phyloP scores from a whole-genome alignment of 2,888 invertebrate genomes.

The Stegophylla sp. region DNA sequence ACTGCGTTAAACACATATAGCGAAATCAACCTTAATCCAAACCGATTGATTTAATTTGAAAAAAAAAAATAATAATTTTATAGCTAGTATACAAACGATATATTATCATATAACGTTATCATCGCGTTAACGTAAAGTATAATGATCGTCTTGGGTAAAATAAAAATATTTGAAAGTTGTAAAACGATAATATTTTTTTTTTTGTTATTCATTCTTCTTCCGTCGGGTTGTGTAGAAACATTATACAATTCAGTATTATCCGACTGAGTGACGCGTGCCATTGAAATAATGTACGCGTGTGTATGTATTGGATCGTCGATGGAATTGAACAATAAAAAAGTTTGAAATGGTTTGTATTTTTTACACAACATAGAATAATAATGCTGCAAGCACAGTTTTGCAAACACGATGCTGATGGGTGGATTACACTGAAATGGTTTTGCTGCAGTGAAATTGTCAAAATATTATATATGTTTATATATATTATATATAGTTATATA shows the following conservation, averaged over 20 bases:
- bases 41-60: neutral
- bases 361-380: neutral
- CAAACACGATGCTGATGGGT: neutral
- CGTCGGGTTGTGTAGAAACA: neutral
- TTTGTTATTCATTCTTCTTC: neutral
- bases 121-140: neutral
- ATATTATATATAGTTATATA: too few species aligned
- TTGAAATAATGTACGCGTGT: neutral
- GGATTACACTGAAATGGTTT: neutral
- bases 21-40: neutral
- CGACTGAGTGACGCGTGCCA: neutral
- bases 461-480: neutral
- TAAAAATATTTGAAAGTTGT: constrained; percentile 37
- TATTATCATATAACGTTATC: neutral
- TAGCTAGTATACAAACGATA: neutral
- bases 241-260: neutral
- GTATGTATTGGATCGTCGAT: constrained; percentile 6
- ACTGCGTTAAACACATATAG: too few species aligned
- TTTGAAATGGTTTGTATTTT: constrained; percentile 1
- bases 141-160: constrained; percentile 31
- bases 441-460: neutral
- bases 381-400: neutral
- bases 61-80: constrained; percentile 33
- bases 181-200: constrained; percentile 33
- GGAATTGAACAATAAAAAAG: constrained; percentile 17